phyloP scores from a whole-genome alignment of 2,888 invertebrate genomes.

The Therioaphis trifolii region DNA sequence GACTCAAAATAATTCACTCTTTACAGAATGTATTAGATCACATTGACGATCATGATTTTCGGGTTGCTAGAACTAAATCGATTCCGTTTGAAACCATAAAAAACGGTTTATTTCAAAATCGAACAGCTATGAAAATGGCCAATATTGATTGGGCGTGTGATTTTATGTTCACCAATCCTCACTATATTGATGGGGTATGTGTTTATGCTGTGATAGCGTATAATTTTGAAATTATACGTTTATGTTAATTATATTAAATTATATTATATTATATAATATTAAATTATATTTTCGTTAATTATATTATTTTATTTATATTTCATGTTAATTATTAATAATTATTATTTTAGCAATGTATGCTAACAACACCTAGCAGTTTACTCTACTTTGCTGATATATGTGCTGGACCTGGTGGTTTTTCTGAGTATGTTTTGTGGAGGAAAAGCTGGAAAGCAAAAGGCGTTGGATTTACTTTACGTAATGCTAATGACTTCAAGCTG shows the following conservation, averaged over 20 bases:
- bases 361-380: slow-evolving; percentile 69
- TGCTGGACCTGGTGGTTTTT: slow-evolving; percentile 97
- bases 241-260: no score
- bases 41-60: slow-evolving; percentile 81
- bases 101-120: slow-evolving; percentile 89
- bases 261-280: no score
- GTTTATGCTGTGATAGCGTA: not conserved
- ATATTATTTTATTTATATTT: no score
- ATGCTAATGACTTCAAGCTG: slow-evolving; percentile 86
- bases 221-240: not conserved
- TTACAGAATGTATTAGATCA: slow-evolving; percentile 83
- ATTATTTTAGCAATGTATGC: slow-evolving; percentile 46
- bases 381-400: slow-evolving; percentile 97
- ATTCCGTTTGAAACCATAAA: slow-evolving; percentile 96
- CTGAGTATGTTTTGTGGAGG: slow-evolving; percentile 92
- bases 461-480: slow-evolving; percentile 92
- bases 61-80: slow-evolving; percentile 82
- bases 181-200: slow-evolving; percentile 71
- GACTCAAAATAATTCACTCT: slow-evolving; percentile 64
- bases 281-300: no score
- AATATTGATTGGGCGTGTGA: slow-evolving; percentile 92
- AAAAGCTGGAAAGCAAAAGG: slow-evolving; percentile 87
- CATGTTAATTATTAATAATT: not conserved
- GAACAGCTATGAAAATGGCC: slow-evolving; percentile 97
- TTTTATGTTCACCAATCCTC: slow-evolving; percentile 88